Evolutionary conservation across 1,140 invertebrate genomes (phyloP).

Genomic region (Megalopta genalis): DNA sequence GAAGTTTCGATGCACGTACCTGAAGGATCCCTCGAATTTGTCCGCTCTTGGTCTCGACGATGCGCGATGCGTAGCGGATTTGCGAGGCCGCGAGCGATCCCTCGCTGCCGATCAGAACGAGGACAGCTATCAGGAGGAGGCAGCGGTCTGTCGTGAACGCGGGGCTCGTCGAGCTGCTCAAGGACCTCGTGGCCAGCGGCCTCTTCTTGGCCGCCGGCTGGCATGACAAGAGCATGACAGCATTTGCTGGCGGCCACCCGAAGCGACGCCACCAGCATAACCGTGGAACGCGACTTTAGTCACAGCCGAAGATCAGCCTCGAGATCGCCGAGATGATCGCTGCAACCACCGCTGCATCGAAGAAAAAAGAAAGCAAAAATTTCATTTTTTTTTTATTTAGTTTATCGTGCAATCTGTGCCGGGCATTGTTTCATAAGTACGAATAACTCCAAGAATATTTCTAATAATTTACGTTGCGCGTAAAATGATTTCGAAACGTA

Average conservation of each 20-base stretch:
- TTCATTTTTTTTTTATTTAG: no score
- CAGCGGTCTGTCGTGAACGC: slow-evolving; percentile 40
- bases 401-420: no score
- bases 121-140: slow-evolving; percentile 59
- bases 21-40: slow-evolving; percentile 82
- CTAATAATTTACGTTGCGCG: no score
- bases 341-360: not conserved
- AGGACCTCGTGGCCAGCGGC: slow-evolving; percentile 69
- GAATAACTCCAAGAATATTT: no score
- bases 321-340: slow-evolving; percentile 54
- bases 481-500: no score
- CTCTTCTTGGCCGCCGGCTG: slow-evolving; percentile 73
- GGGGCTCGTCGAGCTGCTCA: slow-evolving; percentile 51
- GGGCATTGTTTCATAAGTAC: no score
- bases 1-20: slow-evolving; percentile 62
- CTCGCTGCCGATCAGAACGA: slow-evolving; percentile 50
- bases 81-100: slow-evolving; percentile 60
- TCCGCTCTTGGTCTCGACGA: slow-evolving; percentile 83
- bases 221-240: slow-evolving; percentile 78
- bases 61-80: slow-evolving; percentile 80
- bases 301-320: slow-evolving; percentile 52
- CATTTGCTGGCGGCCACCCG: slow-evolving; percentile 76
- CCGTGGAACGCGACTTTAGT: slow-evolving; percentile 57
- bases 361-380: not conserved
- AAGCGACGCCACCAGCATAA: slow-evolving; percentile 66